Evolutionary conservation across 2,113 vertebrate genomes (phyloP), one percentile per base, ranked within the genome.

Genomic region (Megaleporinus macrocephalus): DNA sequence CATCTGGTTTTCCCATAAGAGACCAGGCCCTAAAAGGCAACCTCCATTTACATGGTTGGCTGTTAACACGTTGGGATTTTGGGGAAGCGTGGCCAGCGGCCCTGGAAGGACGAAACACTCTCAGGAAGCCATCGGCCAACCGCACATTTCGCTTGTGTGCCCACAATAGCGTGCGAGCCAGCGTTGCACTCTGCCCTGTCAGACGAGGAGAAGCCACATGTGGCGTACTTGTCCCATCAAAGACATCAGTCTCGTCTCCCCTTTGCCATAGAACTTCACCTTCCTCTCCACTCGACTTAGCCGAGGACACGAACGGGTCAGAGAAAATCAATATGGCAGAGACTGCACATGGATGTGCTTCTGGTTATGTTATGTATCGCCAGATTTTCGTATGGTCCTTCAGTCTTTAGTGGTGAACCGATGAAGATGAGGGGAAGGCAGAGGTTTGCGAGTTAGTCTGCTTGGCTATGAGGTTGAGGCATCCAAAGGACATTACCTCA

Each of bases 401-500:
- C 49, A 24, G 59, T 47, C 49, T 51, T 68, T 18, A 47, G 68
- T 26, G 68, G 79, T 26, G 62, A 81, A 74, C 44, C 44, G 26
- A 73, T n/a, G 9, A 61, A 61, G 57, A 24, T 13, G 78, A 72
- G 57, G 26, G 36, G 16, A 63, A 26, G 70, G 16, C 4, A 14
- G 33, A 29, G 44, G 0, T 13, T 63, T 80, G 41, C n/a, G 73
- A 44, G 66, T 55, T 41, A 73, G 44, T 63, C 57, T 63, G 66
- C 84, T 85, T 84, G 85, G 83, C 86, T 87, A 85, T 72, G 85
- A 82, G 90, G 87, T 84, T 83, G 86, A 85, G 91, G 88, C 85
- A 81, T 89, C 85, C 84, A 90, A 87, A 91, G 90, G 90, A 91
- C 88, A 90, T 94, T 93, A 92, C 89, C 91, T 93, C 91, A 93